Base-by-base conservation (phyloP, 2,113 vertebrate species). In the Stigmatopora argus region DNA sequence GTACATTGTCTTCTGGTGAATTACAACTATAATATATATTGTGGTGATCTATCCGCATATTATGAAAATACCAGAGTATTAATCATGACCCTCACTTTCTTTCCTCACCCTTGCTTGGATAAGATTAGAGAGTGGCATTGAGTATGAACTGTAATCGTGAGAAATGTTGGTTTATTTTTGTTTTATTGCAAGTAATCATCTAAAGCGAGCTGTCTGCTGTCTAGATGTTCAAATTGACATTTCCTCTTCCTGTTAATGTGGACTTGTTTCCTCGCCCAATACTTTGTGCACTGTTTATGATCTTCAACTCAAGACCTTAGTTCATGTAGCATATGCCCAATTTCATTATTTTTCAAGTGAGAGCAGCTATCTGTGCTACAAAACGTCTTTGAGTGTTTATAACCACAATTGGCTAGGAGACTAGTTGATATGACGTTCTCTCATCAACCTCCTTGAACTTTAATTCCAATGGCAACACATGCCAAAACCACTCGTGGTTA, bases 181-280 rank as follows among this genome's bases (percentile, higher is more conserved):
- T 84, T 73, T 86, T 85, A 71, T 66, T 82, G 68, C 21, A n/a
- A 35, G 46, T 79, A 56, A 82, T 76, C 46, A 67, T 62, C 64
- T 31, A 73, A 81, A 91, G 84, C 65, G 78, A 60, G 76, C 73
- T 66, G n/a, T 18, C 41, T 62, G 63, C 72, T 5, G 31, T 73
- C 69, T 49, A 68, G 67, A 76, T 86, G 83, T 83, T 87, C 84
- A 79, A 52, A 26, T 71, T 65, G 65, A 46, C 57, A 45, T 78
- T 88, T 88, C 86, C 85, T 82, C 78, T 84, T 82, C 79, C 83
- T 83, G 79, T 76, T 81, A 70, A 80, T 77, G 71, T 66, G 31
- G 35, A n/a, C 49, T 62, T 3, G 26, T 67, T 79, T 83, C 72
- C 68, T 31, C 66, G 78, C 35, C 78, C 77, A 78, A 57, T 52